Evolutionary conservation across 1,140 invertebrate genomes (phyloP), one percentile per base, ranked within the genome.

Genomic region (Brachionus plicatilis): DNA sequence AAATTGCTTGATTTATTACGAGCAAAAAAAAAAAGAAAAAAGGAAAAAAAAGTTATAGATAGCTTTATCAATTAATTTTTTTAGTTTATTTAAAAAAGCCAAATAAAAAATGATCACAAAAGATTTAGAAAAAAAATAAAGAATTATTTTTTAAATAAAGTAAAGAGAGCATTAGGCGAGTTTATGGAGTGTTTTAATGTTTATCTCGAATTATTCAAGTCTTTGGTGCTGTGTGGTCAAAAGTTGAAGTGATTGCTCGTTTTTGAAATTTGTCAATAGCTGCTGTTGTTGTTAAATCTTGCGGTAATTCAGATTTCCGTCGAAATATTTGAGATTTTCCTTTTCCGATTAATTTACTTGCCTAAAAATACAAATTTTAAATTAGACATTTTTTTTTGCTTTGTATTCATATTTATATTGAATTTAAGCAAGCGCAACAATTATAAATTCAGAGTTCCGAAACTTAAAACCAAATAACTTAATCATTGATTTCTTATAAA

Each of bases 221-320:
- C 20, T 76, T 76, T 76, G 72, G 72, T 50, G 45, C 72, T 37
- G 72, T 76, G 20, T 76, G 72, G 47, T 76, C 72, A 50, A 37
- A 76, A 27, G 41, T 17, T 50, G 72, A 50, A 27, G 72, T 76
- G 27, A 27, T 50, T 47, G 72, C 20, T 76, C 72, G 43, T 76
- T 76, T 76, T 53, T 53, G 24, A 79, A 37, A 53, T 79, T 79
- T 79, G 33, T 79, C 76, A 20, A 79, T 33, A 37, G 50, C 76
- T 29, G 29, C 33, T 79, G 56, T 41, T 17, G 80, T 72, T 47
- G 60, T 1, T 47, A 68, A 24, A 90, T 96, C 95, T 87, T 95
- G 93, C 43, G 95, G 95, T 88, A 96, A 91, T 90, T 96, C 95
- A 14, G 94, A 96, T 91, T 97, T 97, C 88, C 94, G 93, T 89